phyloP scores from a whole-genome alignment of 2,113 vertebrate genomes.

The Hepsetus odoe region DNA sequence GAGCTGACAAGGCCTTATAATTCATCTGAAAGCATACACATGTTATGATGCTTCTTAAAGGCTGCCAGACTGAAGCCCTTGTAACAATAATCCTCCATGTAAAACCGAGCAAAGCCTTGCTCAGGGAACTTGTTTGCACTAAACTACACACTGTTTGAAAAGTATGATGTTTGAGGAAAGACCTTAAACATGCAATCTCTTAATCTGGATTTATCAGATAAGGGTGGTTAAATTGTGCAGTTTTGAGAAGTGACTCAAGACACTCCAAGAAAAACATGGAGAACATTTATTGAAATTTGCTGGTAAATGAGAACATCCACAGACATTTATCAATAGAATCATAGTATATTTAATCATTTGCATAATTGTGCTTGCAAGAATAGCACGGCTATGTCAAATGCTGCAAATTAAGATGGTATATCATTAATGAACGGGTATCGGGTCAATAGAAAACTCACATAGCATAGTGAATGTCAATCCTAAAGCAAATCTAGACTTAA shows the following conservation, averaged over 20 bases:
- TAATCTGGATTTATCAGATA: constrained; percentile 70
- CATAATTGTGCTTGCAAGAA: too few species aligned
- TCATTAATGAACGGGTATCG: too few species aligned
- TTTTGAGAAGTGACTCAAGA: constrained; percentile 18
- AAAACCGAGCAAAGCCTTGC: background rate
- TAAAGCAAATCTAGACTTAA: too few species aligned
- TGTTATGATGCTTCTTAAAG: constrained; percentile 59
- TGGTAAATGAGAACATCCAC: too few species aligned
- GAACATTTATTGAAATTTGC: too few species aligned
- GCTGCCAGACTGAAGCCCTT: constrained; percentile 67
- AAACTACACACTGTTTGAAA: constrained; percentile 69
- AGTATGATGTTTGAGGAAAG: constrained; percentile 53
- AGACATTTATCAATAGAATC: too few species aligned
- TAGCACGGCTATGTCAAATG: too few species aligned
- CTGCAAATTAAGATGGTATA: too few species aligned
- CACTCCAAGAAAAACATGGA: background rate
- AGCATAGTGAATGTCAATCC: too few species aligned
- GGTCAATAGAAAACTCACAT: too few species aligned
- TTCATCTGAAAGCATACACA: constrained; percentile 50
- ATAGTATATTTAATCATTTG: too few species aligned
- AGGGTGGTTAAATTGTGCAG: constrained; percentile 52
- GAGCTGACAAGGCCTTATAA: constrained; percentile 52
- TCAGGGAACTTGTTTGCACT: constrained; percentile 64
- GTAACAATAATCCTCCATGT: constrained; percentile 68
- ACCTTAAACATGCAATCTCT: constrained; percentile 66